Percentiles rank a stretch among this genome's conserved stretches.
These are phyloP conservation scores for Acanthopleura granulata DNA, from an alignment of 2,888 invertebrate species.

Conservation along the genomic window DNA sequence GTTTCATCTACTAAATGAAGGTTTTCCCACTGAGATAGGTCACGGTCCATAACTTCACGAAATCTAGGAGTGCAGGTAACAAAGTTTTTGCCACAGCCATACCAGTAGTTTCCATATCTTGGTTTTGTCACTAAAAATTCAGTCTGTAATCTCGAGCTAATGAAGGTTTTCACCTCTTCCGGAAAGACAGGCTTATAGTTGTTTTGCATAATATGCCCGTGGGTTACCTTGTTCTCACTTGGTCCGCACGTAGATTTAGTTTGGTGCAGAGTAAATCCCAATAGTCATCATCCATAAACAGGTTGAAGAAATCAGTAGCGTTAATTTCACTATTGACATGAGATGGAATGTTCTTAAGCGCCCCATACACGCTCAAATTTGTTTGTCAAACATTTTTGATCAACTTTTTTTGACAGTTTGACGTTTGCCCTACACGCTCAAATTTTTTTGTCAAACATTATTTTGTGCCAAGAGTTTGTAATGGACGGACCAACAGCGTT, in stretches of 20 bases:
- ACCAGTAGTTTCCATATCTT: conserved; percentile 28
- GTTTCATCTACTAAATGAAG: conserved; percentile 31
- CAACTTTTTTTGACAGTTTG: no score
- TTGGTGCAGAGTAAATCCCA: conserved; percentile 16
- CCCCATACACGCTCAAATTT: no score
- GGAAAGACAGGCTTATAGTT: conserved; percentile 11
- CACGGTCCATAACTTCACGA: conserved; percentile 26
- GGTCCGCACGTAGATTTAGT: conserved; percentile 19
- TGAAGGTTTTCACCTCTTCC: conserved; percentile 30
- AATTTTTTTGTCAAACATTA: no score
- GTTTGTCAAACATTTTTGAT: no score
- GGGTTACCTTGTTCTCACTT: conserved; percentile 15
- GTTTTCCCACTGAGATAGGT: conserved; percentile 28
- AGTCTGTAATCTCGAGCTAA: conserved; percentile 27
- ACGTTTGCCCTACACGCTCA: no score
- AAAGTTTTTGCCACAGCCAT: conserved; percentile 22
- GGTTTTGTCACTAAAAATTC: conserved; percentile 23
- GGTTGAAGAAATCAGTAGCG: conserved; percentile 22
- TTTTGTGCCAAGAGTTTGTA: no score
- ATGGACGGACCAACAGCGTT: no score
- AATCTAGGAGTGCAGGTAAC: conserved; percentile 29
- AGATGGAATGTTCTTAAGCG: conserved; percentile 24
- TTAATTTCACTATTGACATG: conserved; percentile 20
- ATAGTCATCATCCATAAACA: conserved; percentile 24
- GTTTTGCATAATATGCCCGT: conserved; percentile 22